phyloP scores from a whole-genome alignment of 53 echinoderm and acorn worm genomes.

The Echinarachnius parma region DNA sequence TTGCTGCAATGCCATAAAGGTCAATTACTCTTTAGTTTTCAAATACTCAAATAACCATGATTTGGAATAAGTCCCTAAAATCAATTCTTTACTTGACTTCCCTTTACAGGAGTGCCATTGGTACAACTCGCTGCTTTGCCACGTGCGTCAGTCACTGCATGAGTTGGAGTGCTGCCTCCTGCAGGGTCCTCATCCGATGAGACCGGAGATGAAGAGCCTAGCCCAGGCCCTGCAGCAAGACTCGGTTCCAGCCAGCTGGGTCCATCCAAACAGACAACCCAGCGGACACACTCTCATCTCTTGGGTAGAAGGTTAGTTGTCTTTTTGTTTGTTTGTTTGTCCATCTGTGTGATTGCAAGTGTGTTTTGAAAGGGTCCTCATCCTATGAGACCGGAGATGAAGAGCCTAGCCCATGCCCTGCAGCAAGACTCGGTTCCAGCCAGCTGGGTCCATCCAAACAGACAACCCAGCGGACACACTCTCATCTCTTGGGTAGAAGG shows the following conservation, averaged over 20 bases:
- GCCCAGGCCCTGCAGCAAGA: constrained; percentile 78
- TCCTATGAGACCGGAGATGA: constrained; percentile 58
- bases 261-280: constrained; percentile 83
- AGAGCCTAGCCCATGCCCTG: constrained; percentile 61
- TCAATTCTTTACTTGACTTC: no score
- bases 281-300: constrained; percentile 79
- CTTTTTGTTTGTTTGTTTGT: no score
- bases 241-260: constrained; percentile 80
- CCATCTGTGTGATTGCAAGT: no score
- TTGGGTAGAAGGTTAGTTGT: constrained; percentile 69
- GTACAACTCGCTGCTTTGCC: constrained; percentile 87
- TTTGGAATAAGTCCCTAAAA: no score
- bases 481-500: constrained; percentile 85
- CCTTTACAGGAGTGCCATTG: constrained; percentile 84
- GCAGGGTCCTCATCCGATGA: constrained; percentile 81
- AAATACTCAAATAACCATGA: no score
- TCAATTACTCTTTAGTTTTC: no score
- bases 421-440: constrained; percentile 80
- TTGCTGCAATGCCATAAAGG: no score
- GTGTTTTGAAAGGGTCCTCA: constrained; percentile 85
- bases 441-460: constrained; percentile 86
- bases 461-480: constrained; percentile 79
- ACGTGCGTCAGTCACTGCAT: constrained; percentile 79
- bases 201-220: constrained; percentile 42
- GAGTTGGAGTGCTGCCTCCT: constrained; percentile 67